Conservation (phyloP, 2,797 vertebrate species). For the Margarornis squamiger region DNA sequence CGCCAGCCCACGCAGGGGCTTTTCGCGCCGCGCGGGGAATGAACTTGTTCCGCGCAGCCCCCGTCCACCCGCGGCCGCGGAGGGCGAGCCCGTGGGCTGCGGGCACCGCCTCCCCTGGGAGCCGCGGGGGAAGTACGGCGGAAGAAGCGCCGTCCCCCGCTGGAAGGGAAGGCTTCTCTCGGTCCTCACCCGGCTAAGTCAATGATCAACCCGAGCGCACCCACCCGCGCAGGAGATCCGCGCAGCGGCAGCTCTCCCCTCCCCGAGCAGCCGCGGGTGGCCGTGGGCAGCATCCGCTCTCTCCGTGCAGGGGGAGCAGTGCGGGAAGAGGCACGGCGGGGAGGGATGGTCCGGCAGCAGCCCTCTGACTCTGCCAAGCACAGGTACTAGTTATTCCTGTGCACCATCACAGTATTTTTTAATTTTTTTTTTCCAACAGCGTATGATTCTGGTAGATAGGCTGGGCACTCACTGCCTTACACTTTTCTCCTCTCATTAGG, state of each 20-base stretch:
- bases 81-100: background rate
- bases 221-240: background rate
- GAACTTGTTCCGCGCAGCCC: background rate
- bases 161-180: background rate
- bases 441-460: background rate
- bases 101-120: background rate
- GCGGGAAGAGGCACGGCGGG: background rate
- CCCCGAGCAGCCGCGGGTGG: background rate
- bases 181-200: fast-evolving
- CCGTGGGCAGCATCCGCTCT: background rate
- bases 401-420: background rate
- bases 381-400: background rate
- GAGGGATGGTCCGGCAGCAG: background rate
- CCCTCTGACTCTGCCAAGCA: background rate
- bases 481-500: background rate
- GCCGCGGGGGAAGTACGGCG: background rate
- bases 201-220: background rate
- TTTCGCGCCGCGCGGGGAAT: background rate
- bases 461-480: background rate
- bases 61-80: background rate
- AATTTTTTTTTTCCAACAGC: background rate
- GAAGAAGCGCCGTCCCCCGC: background rate
- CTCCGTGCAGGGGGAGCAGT: background rate
- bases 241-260: background rate
- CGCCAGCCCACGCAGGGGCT: background rate